Evolutionary conservation across 1,140 invertebrate genomes (phyloP).

Genomic region (Acromyrmex heyeri): DNA sequence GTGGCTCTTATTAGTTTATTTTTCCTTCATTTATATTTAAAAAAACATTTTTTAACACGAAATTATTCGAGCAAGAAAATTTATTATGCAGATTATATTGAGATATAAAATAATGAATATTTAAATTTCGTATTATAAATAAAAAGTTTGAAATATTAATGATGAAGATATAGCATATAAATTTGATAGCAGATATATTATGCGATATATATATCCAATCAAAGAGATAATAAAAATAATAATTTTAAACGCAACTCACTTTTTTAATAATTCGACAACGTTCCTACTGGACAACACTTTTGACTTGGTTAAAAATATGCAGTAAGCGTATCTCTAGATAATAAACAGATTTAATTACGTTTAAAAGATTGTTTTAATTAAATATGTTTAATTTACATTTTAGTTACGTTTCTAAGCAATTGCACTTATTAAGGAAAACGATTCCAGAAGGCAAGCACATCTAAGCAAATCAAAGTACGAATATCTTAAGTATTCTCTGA

Average conservation of each 20-base stretch:
- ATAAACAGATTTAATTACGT: not conserved
- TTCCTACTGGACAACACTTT: not conserved
- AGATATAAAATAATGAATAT: not conserved
- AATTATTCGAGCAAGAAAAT: not conserved
- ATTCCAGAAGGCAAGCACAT: not conserved
- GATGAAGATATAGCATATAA: not conserved
- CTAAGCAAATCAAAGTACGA: not conserved
- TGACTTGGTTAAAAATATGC: not conserved
- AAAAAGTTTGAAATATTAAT: not conserved
- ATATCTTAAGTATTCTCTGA: not conserved
- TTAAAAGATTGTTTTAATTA: no score
- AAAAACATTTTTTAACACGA: conserved; percentile 2
- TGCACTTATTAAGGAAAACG: not conserved
- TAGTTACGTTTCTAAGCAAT: not conserved
- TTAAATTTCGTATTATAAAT: conserved; percentile 7
- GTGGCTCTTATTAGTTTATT: no score
- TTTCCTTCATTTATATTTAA: no score
- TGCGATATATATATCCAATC: not conserved
- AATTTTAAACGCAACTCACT: not conserved
- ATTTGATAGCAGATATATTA: not conserved
- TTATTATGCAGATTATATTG: not conserved
- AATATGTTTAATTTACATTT: no score
- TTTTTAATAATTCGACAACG: not conserved
- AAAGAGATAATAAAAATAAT: not conserved
- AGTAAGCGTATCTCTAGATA: not conserved